Evolutionary conservation across 2,113 vertebrate genomes (phyloP), one percentile per base, ranked within the genome.

Genomic region (Microtus pennsylvanicus): DNA sequence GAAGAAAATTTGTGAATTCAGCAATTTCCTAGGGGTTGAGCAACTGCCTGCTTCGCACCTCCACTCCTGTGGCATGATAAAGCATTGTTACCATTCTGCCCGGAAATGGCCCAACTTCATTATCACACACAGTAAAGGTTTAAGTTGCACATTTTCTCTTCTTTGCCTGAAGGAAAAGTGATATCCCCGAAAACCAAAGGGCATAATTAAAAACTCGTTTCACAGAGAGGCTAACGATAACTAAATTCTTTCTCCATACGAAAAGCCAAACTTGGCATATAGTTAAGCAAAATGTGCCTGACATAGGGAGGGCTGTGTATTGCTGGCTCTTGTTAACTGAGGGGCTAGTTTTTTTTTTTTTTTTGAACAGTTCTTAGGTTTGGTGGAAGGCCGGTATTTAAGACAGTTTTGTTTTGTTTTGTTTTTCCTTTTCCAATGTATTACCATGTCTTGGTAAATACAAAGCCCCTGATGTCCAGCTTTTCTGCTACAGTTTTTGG

Each of bases 171-270:
- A 98, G 98, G 96, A 97, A 98, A 97, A 97, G 97, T 0, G 67
- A 98, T 98, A 98, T 55, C 58, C 93, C 55, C 94, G 96, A 98
- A 98, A 98, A 98, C 89, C 95, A 98, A 98, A 97, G 97, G 97
- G 97, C 91, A 98, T 98, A 98, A 98, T 94, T 97, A 98, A 98
- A 35, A 98, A 97, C 69, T 90, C 94, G 86, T 97, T 98, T 98
- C 87, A 69, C 52, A 96, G 97, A 96, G 90, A 98, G 86, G 95
- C 98, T 98, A 98, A 98, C 95, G 97, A 97, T 97, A 98, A 98
- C 97, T 94, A 96, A 97, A 97, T 98, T 98, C 95, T 97, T 98
- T 97, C 92, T 98, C 81, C 95, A 97, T 96, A 98, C 97, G 95
- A 97, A 98, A 97, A 97, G 55, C 26, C 81, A 98, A 97, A 98